Conservation (phyloP, 2,888 invertebrate genomes). For the Leptodirus hochenwartii region DNA sequence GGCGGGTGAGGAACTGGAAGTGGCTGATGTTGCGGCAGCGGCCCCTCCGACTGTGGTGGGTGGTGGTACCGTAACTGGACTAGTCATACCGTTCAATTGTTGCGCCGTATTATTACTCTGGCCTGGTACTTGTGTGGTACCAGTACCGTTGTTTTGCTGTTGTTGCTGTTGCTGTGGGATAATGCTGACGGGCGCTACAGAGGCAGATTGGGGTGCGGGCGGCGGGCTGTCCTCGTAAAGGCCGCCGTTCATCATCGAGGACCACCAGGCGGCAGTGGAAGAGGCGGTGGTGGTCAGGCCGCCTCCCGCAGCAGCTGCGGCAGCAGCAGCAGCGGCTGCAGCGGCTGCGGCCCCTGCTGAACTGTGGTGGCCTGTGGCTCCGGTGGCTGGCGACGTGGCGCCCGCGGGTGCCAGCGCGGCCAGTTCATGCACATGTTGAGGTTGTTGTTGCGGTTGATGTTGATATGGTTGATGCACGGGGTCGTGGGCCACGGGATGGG, state of each 20-base stretch:
- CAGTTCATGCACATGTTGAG: no score
- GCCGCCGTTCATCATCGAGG: conserved; percentile 72
- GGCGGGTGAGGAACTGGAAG: conserved; percentile 40
- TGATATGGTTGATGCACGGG: no score
- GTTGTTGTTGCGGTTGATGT: no score
- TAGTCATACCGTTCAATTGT: conserved; percentile 34
- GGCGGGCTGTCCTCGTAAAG: conserved; percentile 54
- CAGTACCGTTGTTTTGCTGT: conserved; percentile 27
- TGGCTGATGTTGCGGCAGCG: conserved; percentile 50
- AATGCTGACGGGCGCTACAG: conserved; percentile 34
- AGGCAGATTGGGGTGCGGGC: conserved; percentile 32
- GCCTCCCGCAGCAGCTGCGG: no score
- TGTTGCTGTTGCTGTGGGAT: no score
- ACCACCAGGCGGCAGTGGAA: conserved; percentile 74
- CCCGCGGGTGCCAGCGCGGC: no score
- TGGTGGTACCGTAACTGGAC: conserved; percentile 28
- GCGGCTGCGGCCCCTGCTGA: no score
- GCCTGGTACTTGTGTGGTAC: conserved; percentile 22
- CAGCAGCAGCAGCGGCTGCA: no score
- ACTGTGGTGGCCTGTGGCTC: no score
- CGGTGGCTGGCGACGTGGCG: conserved; percentile 58
- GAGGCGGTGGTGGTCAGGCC: no score
- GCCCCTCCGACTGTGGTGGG: no score
- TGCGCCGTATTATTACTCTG: conserved; percentile 30
- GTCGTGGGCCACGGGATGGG: no score